These are phyloP conservation scores for Pan troglodytes DNA, from an alignment of 2,113 vertebrate genomes.

Conservation along the genomic window DNA sequence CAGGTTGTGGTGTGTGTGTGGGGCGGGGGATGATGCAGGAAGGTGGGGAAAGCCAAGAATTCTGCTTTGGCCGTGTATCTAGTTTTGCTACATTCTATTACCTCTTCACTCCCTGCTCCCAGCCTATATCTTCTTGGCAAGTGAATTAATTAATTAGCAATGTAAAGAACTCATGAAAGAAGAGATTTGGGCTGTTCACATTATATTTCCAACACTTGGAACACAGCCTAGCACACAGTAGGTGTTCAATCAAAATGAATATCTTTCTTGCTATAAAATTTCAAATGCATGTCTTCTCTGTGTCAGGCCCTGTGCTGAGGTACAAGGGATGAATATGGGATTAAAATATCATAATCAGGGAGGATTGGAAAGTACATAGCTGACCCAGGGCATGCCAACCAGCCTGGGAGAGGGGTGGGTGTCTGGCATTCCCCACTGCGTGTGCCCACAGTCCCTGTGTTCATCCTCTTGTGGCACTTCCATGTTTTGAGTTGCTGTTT, in stretches of 20 bases:
- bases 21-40: rapidly evolving
- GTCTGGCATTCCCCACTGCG: not conserved
- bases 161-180: not conserved
- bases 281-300: not conserved
- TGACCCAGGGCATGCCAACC: too few relatives aligned
- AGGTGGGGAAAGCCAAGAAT: not conserved
- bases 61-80: not conserved
- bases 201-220: not conserved
- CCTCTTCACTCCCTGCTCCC: not conserved
- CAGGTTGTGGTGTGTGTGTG: not conserved
- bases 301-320: not conserved
- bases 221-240: not conserved
- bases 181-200: not conserved
- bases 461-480: not conserved
- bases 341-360: not conserved
- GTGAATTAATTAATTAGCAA: not conserved
- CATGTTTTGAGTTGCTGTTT: not conserved
- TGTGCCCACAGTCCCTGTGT: not conserved
- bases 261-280: not conserved
- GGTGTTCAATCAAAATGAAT: not conserved
- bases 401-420: not conserved
- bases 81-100: not conserved
- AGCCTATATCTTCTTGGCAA: not conserved
- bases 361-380: not conserved
- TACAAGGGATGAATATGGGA: not conserved